phyloP scores from a whole-genome alignment of 2,113 vertebrate genomes.

The Bettongia penicillata region DNA sequence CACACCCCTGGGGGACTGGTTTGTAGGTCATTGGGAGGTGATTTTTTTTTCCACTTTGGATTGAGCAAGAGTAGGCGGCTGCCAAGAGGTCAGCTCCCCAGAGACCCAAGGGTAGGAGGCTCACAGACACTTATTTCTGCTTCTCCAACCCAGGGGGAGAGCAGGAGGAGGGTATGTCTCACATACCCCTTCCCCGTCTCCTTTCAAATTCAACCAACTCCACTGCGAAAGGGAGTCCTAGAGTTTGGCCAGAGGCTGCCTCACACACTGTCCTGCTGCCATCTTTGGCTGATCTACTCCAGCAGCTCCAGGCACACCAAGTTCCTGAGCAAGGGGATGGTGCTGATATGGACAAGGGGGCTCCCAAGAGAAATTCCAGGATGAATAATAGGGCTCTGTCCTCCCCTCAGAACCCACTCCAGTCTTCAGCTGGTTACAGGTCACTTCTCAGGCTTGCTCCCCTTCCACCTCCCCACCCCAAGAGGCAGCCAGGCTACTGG shows the following conservation, averaged over 20 bases:
- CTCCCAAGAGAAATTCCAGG: constrained; percentile 47
- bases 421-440: constrained; percentile 57
- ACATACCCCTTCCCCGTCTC: background rate
- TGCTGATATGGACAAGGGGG: constrained; percentile 36
- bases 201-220: background rate
- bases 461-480: constrained; percentile 40
- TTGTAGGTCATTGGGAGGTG: constrained; percentile 48
- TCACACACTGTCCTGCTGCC: background rate
- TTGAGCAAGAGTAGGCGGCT: constrained; percentile 33
- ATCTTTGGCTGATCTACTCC: background rate
- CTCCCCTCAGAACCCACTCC: background rate
- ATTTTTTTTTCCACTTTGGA: constrained; percentile 61
- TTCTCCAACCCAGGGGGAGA: background rate
- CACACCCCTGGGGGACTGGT: background rate
- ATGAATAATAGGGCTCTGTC: constrained; percentile 7
- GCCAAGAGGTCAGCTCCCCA: background rate
- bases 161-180: background rate
- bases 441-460: constrained; percentile 63
- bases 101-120: constrained; percentile 28
- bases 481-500: constrained; percentile 42
- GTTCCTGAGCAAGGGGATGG: constrained; percentile 34
- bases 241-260: background rate
- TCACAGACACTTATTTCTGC: background rate
- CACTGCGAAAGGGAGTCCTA: background rate
- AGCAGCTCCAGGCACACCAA: constrained; percentile 40